A percentile compares a stretch with the other conserved stretches of the same genome.
Evolutionary conservation across 2,113 vertebrate species (phyloP).

Genomic region (Gallinago paraguaiae): DNA sequence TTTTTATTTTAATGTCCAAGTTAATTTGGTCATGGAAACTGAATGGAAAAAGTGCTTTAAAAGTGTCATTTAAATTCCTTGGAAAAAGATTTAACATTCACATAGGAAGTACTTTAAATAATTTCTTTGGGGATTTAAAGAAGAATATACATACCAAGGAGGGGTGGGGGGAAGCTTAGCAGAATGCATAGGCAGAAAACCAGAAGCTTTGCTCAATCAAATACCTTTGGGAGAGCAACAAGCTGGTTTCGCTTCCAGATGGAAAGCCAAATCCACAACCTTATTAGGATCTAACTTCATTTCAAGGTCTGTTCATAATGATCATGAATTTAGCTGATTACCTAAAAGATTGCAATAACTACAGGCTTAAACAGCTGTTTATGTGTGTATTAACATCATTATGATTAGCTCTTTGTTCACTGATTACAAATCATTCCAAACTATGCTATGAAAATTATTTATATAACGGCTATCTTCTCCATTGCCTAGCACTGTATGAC

Average conservation of each 20-base stretch:
- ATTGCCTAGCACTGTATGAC: background rate
- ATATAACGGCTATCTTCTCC: background rate
- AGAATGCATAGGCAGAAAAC: background rate
- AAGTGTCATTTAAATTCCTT: background rate
- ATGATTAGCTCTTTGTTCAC: background rate
- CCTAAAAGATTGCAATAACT: background rate
- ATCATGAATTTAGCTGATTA: background rate
- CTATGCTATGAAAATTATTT: background rate
- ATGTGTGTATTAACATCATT: background rate
- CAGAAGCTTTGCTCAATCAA: background rate
- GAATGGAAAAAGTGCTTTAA: background rate
- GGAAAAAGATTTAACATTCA: background rate
- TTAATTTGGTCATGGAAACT: background rate
- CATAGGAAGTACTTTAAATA: background rate
- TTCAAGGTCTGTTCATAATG: background rate
- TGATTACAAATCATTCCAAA: background rate
- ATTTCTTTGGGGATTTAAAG: background rate
- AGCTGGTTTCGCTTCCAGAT: background rate
- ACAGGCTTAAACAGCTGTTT: background rate
- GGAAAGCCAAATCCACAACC: background rate
- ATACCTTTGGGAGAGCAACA: background rate
- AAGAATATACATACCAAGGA: background rate
- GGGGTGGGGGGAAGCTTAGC: background rate
- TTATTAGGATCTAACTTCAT: slow-evolving; percentile 1
- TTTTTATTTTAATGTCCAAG: background rate